Evolutionary conservation across 2,113 vertebrate genomes (phyloP).

Genomic region (Poeciliopsis retropinna): DNA sequence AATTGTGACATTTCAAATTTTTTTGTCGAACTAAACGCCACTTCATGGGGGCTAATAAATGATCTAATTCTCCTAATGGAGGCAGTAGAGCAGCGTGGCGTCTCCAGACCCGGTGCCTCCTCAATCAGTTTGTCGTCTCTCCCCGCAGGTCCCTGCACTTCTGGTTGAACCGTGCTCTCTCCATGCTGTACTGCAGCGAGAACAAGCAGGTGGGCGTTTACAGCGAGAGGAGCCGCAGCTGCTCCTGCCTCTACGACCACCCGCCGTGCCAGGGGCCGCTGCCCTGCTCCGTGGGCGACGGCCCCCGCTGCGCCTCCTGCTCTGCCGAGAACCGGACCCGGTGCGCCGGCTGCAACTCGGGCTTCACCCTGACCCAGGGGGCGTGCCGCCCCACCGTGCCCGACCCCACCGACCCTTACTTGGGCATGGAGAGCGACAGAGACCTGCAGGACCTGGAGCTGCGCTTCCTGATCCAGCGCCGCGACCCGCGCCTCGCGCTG

Average conservation of each 20-base stretch:
- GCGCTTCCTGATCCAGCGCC: slow-evolving; percentile 89
- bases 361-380: slow-evolving; percentile 89
- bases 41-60: no score
- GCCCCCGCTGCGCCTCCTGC: slow-evolving; percentile 86
- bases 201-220: slow-evolving; percentile 87
- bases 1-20: no score
- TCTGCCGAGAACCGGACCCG: slow-evolving; percentile 89
- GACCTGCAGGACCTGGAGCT: slow-evolving; percentile 93
- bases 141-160: slow-evolving; percentile 83
- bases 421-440: slow-evolving; percentile 90
- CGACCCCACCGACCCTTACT: slow-evolving; percentile 91
- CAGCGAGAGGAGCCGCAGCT: slow-evolving; percentile 88
- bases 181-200: slow-evolving; percentile 93
- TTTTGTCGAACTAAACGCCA: no score
- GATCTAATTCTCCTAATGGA: not conserved
- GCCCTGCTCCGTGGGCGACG: slow-evolving; percentile 89
- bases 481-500: slow-evolving; percentile 88
- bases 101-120: not conserved
- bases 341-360: slow-evolving; percentile 89
- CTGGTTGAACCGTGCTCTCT: slow-evolving; percentile 91
- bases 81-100: not conserved
- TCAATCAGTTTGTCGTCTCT: slow-evolving; percentile 34
- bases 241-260: slow-evolving; percentile 86
- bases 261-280: slow-evolving; percentile 89
- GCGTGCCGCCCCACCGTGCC: slow-evolving; percentile 89